These are phyloP conservation scores for Brachypalpus laphriformis DNA, from an alignment of 2,888 invertebrate species.

Conservation along the genomic window DNA sequence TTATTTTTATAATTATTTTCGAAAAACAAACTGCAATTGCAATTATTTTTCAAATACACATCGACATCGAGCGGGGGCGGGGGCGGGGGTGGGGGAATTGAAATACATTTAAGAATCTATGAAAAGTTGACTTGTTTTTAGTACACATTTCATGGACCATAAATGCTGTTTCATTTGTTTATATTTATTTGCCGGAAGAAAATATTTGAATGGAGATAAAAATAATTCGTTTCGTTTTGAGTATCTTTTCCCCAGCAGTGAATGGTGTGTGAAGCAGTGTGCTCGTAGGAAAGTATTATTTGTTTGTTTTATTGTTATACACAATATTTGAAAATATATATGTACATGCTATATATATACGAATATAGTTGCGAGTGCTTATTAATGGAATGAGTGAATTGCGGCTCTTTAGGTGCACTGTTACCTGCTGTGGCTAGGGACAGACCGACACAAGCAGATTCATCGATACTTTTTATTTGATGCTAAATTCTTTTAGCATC, in stretches of 20 bases:
- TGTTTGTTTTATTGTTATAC: not conserved
- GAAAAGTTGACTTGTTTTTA: conserved; percentile 4
- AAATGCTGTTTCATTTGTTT: conserved; percentile 11
- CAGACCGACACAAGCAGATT: no score
- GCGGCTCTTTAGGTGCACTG: no score
- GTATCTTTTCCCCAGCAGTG: not conserved
- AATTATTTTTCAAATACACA: not conserved
- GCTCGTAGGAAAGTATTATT: not conserved
- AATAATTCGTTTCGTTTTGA: not conserved
- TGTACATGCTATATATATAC: no score
- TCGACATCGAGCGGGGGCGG: not conserved
- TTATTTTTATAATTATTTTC: no score
- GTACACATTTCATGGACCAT: conserved; percentile 18
- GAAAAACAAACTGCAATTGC: not conserved
- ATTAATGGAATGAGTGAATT: no score
- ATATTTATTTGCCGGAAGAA: conserved; percentile 1
- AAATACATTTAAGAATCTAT: not conserved
- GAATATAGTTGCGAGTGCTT: no score
- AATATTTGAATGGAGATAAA: conserved; percentile 10
- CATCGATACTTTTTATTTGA: no score
- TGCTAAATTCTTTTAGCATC: no score
- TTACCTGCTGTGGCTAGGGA: no score
- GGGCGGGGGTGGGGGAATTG: no score
- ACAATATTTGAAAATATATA: not conserved
- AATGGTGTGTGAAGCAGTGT: not conserved